Evolutionary conservation across 2,113 vertebrate species (phyloP), one percentile per base, ranked within the genome.

Genomic region (Sula dactylatra): DNA sequence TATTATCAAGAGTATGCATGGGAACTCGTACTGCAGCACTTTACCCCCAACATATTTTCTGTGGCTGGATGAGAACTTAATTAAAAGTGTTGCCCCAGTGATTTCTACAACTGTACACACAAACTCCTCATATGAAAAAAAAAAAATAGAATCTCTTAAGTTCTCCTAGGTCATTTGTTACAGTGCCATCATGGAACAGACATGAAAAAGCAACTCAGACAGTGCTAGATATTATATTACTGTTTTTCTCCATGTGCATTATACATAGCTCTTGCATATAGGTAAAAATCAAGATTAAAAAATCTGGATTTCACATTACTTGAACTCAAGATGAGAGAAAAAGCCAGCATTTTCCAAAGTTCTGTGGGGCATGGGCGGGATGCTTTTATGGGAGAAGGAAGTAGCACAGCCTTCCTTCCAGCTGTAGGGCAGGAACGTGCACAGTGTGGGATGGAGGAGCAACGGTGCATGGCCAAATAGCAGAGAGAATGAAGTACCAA

Each of bases 261-360:
- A 54, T 36, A 38, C 34, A 62, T 71, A 85, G 38, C 7, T 36
- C 45, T 45, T 6, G 3, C 29, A 50, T 18, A 50, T 24, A 90
- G 40, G 83, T 86, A 86, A 70, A 94, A 92, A 73, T 45, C 29
- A 77, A 73, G 34, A 90, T 65, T 31, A 56, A 90, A 58, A 27
- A 54, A 27, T 40, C 88, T 94, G 96, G 42, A 94, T 88, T 95
- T 96, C 38, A 38, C 71, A 78, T 93, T 80, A 86, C n/a, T 70
- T 58, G 38, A 77, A 49, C 42, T 61, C 7, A 15, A 90, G 49
- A 94, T 54, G 79, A 88, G 36, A 86, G 76, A 65, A 90, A 90
- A 94, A 86, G 6, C 2, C 32, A 77, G 59, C 10, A 50, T 95
- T 88, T 73, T 85, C 64, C 34, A 9, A 65, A 70, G 54, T 70